These are phyloP conservation scores for Eupithecia exiguata DNA, from an alignment of 2,888 invertebrate genomes.

Conservation along the genomic window DNA sequence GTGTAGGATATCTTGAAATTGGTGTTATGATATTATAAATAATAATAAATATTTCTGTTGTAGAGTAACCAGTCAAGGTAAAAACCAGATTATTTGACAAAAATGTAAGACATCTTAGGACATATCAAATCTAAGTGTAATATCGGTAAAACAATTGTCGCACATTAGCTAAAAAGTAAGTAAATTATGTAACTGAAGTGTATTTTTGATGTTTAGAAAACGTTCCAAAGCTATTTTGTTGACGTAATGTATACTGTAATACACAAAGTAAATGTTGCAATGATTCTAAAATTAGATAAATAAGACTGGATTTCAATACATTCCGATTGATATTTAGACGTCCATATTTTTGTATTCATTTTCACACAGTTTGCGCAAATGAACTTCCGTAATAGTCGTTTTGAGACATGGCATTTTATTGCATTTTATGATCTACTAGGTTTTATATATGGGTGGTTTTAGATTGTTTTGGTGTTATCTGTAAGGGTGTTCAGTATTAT, in stretches of 20 bases:
- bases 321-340: constrained; percentile 51
- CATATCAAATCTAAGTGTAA: constrained; percentile 53
- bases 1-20: constrained; percentile 28
- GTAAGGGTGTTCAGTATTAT: constrained; percentile 41
- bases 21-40: constrained; percentile 25
- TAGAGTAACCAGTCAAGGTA: constrained; percentile 37
- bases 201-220: constrained; percentile 60
- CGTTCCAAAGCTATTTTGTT: constrained; percentile 47
- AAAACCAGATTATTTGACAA: constrained; percentile 35
- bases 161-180: constrained; percentile 39
- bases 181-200: constrained; percentile 53
- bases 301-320: constrained; percentile 56
- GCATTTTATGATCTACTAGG: constrained; percentile 51
- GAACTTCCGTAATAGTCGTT: constrained; percentile 43
- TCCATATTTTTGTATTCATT: constrained; percentile 57
- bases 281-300: constrained; percentile 42
- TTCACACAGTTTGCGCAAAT: constrained; percentile 38
- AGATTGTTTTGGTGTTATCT: constrained; percentile 39
- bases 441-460: constrained; percentile 52
- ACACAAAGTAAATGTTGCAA: constrained; percentile 49
- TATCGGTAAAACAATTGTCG: constrained; percentile 48
- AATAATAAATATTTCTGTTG: constrained; percentile 35
- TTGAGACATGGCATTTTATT: constrained; percentile 49
- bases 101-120: constrained; percentile 43
- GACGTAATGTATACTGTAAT: constrained; percentile 48